A percentile compares a stretch with the other conserved stretches of the same genome.
Evolutionary conservation across 2,113 vertebrate species (phyloP).

Genomic region (Xiphophorus couchianus): DNA sequence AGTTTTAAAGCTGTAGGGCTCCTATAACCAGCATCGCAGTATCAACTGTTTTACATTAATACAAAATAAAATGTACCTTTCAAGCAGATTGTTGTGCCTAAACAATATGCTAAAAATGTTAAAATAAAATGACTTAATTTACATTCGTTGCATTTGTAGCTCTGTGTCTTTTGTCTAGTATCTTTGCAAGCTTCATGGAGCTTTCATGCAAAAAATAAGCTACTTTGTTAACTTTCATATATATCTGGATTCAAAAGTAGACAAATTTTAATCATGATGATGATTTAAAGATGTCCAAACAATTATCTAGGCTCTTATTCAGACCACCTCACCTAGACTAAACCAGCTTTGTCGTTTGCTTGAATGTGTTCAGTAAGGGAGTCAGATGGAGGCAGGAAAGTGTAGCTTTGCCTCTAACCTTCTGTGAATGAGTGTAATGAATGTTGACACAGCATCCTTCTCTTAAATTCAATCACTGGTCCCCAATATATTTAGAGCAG

Average conservation of each 20-base stretch:
- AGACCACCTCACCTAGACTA: slow-evolving; percentile 31
- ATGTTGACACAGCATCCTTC: slow-evolving; percentile 64
- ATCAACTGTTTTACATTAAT: too few species aligned
- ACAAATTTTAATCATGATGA: not conserved
- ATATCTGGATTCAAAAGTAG: not conserved
- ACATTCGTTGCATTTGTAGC: too few species aligned
- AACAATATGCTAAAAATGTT: too few species aligned
- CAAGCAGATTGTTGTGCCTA: too few species aligned
- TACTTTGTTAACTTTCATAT: not conserved
- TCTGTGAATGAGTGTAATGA: slow-evolving; percentile 61
- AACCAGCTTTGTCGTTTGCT: slow-evolving; percentile 7
- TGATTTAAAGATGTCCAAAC: not conserved
- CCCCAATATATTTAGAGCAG: slow-evolving; percentile 57
- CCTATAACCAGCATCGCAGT: too few species aligned
- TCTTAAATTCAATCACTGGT: slow-evolving; percentile 58
- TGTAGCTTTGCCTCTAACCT: slow-evolving; percentile 39
- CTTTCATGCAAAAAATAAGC: not conserved
- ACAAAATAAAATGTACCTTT: too few species aligned
- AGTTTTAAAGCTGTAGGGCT: too few species aligned
- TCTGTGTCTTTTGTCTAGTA: too few species aligned
- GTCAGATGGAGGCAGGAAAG: slow-evolving; percentile 20
- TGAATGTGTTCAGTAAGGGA: slow-evolving; percentile 50
- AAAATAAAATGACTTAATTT: too few species aligned
- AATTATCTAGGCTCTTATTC: slow-evolving; percentile 9
- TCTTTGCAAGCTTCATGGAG: too few species aligned